Evolutionary conservation across 1,140 invertebrate species (phyloP), one percentile per base, ranked within the genome.

Genomic region (Drosophila kepulauana): DNA sequence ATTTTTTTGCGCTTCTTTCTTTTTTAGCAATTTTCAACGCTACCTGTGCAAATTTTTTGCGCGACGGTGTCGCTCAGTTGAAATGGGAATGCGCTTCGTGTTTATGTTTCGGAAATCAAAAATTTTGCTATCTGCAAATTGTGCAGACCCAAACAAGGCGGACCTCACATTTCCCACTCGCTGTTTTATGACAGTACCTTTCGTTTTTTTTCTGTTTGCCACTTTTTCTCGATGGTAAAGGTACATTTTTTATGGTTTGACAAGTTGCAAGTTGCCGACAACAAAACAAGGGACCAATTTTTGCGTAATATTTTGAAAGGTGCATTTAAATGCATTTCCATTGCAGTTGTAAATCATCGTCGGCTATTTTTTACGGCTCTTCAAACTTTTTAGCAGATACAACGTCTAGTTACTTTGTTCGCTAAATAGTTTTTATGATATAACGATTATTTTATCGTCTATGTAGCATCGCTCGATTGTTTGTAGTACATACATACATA

Each of bases 41-140:
- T 91, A 91, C 91, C 91, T 91, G 91, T 91, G 81, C 73, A 43
- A 79, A 91, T 91, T 91, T 91, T 91, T 91, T 79, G 63, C 76
- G 69, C 73, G 81, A 66, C 73, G 59, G 81, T 87, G 62, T 62
- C 64, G 66, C 38, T 70, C 28, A 45, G 16, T n/a, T n/a, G 54
- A 52, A 62, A 73, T 56, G 33, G 33, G 69, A 71, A 70, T 69
- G 64, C 38, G 73, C 77, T 88, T 64, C 69, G 80, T 91, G 88
- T 91, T 91, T 91, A 91, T 89, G 84, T 91, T 91, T 82, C 74
- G 79, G 81, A 91, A 91, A 91, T 91, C 79, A 91, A 91, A 91
- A 91, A 89, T 78, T 82, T 78, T 65, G 71, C 81, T 91, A 91
- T 91, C 82, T 87, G 67, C 80, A 91, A 91, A 91, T 85, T 84